Conservation (phyloP, 2,113 vertebrate species). For the Myiozetetes cayanensis region DNA sequence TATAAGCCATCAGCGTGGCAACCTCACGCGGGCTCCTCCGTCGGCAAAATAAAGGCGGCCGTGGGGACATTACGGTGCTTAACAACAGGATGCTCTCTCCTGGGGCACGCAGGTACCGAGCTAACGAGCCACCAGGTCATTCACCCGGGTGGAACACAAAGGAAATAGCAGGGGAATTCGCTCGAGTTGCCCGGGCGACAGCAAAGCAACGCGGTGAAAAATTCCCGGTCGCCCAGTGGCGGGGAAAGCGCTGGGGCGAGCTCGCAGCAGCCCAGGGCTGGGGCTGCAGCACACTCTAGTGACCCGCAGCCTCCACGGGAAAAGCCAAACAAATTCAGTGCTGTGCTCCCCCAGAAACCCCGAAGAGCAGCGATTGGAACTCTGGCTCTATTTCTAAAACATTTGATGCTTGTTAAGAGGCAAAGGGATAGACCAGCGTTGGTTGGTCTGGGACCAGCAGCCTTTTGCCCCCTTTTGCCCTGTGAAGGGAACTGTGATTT, state of each 20-base stretch:
- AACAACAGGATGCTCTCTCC: constrained; percentile 41
- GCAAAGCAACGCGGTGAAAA: constrained; percentile 65
- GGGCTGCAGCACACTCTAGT: constrained; percentile 89
- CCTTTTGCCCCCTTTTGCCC: background rate
- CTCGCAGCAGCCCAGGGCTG: background rate
- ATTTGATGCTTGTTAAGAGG: background rate
- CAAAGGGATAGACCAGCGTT: background rate
- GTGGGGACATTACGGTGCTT: background rate
- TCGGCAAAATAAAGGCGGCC: constrained; percentile 29
- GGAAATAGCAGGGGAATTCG: constrained; percentile 68
- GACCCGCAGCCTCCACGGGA: constrained; percentile 51
- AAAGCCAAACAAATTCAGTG: background rate
- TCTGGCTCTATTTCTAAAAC: background rate
- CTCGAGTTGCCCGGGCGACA: constrained; percentile 69
- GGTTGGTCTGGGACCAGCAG: rapidly evolving
- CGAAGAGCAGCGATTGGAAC: background rate
- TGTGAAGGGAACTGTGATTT: background rate
- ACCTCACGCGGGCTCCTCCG: constrained; percentile 10
- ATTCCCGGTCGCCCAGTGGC: constrained; percentile 22
- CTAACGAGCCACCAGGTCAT: constrained; percentile 58
- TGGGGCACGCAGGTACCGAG: constrained; percentile 21
- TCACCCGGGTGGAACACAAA: constrained; percentile 59
- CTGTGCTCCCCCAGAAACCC: background rate
- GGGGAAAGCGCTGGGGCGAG: background rate
- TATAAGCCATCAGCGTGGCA: constrained; percentile 26